Evolutionary conservation across 2,113 vertebrate species (phyloP), one percentile per base, ranked within the genome.

Genomic region (Ailuropoda melanoleuca): DNA sequence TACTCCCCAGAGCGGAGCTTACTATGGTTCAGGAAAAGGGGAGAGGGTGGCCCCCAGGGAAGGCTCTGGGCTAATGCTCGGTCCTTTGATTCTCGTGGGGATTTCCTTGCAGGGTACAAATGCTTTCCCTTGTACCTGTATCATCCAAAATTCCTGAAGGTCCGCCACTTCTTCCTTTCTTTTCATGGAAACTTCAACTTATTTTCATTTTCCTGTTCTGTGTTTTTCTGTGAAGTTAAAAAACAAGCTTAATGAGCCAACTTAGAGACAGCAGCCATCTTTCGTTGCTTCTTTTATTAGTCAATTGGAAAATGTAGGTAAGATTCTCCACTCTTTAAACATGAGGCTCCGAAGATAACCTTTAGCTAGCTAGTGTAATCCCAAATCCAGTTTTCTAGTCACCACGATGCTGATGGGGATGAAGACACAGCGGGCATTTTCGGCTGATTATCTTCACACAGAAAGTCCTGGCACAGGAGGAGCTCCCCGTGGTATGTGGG

Each of bases 1-100:
- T 88, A 92, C 10, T 96, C 97, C 90, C 94, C 56, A 70, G 88
- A 93, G 75, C 29, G 66, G 37, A 62, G 10, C 88, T 95, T 91
- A 48, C 56, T 92, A 31, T 43, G 96, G 94, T 94, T 95, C 95
- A 97, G 46, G 24, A 37, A 48, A 93, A 93, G 55, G 91, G 68
- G 78, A 93, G 14, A 43, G 48, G n/a, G 53, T 39, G 62, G 92
- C 82, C 85, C 87, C 62, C 55, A 62, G 97, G 96, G 96, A 88
- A 78, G 26, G 46, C 56, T 3, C 53, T 77, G 50, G 53, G 10
- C 83, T 88, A 43, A 86, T 55, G 15, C 2, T 10, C 46, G 31
- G 21, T 43, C 53, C 64, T 94, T 86, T 26, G 15, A 64, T 74
- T 92, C 95, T 86, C 97, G n/a, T 1, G 56, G 81, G 72, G 8